Evolutionary conservation across 2,113 vertebrate genomes (phyloP), one percentile per base, ranked within the genome.

Genomic region (Lepus americanus): DNA sequence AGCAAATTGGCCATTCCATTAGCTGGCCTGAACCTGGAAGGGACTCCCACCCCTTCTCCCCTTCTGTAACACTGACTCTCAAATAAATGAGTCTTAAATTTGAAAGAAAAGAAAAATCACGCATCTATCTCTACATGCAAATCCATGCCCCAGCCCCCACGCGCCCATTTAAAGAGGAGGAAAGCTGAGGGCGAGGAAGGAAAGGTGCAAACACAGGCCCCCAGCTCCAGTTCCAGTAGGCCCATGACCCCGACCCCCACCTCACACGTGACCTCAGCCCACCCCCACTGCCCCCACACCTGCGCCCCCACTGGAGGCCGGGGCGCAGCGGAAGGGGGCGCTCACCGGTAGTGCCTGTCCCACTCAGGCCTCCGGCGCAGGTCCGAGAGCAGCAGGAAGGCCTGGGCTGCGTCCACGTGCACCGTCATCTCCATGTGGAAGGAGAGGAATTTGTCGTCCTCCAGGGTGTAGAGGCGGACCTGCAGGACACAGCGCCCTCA

Each of bases 321-420:
- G 44, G 44, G 44, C 44, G 8, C 29, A 69, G 36, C 22, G 74
- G 51, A 25, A n/a, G 77, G 51, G 33, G 86, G 88, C 95, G 98
- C 99, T 98, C 98, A 99, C 99, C 98, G 90, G 49, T 99, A 99
- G 97, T 99, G 99, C 0, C 83, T 98, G 98, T 99, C 99, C 99
- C 99, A 99, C 96, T 99, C 98, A 0, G 98, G 98, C 88, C 99
- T 99, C 89, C 98, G 98, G 33, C 96, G 97, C 95, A 99, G 98
- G 98, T 99, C 99, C 0, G 99, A 99, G 69, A 99, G 98, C 82
- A 99, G 98, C 77, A 98, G 93, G 97, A 99, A 99, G 87, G 99
- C 99, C 94, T 98, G 98, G 97, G 96, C 77, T 0, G 99, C 98
- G 0, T 99, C 36, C 53, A 99, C 97, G 0, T 95, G 81, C 67